phyloP scores from a whole-genome alignment of 2,888 invertebrate species.

The Miltochrista miniata region DNA sequence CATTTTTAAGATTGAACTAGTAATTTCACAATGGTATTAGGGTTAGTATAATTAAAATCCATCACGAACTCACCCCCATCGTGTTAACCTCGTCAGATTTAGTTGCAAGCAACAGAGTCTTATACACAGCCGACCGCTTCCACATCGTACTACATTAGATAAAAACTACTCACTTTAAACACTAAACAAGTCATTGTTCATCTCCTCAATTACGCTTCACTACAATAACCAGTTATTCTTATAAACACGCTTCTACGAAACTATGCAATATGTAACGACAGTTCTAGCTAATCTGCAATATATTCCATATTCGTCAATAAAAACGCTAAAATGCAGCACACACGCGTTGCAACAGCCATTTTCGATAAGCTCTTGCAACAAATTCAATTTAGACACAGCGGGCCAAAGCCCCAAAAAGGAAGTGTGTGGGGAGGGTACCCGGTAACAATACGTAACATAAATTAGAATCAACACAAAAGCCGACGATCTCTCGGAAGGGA shows the following conservation, averaged over 20 bases:
- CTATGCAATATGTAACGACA: conserved; percentile 36
- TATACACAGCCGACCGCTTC: conserved; percentile 8
- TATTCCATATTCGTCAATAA: conserved; percentile 38
- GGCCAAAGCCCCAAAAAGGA: conserved; percentile 72
- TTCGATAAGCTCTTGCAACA: conserved; percentile 73
- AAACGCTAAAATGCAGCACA: conserved; percentile 31
- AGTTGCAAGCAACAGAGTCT: conserved; percentile 10
- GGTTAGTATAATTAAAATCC: not conserved
- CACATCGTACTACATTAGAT: conserved; percentile 11
- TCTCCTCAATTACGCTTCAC: conserved; percentile 44
- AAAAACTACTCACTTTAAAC: conserved; percentile 57
- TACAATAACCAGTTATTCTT: conserved; percentile 34
- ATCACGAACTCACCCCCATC: conserved; percentile 27
- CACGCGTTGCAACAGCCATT: conserved; percentile 57
- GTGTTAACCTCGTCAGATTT: conserved; percentile 9
- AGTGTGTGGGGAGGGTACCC: conserved; percentile 77
- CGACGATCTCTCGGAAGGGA: conserved; percentile 77
- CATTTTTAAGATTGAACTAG: no score
- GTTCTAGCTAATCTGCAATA: conserved; percentile 45
- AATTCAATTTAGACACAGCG: conserved; percentile 69
- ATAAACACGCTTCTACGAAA: conserved; percentile 39
- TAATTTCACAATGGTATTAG: no score
- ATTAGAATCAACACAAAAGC: conserved; percentile 82
- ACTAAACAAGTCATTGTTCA: conserved; percentile 63
- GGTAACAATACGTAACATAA: conserved; percentile 78